These are phyloP conservation scores for Ifrita kowaldi DNA, from an alignment of 2,113 vertebrate species.

Conservation along the genomic window DNA sequence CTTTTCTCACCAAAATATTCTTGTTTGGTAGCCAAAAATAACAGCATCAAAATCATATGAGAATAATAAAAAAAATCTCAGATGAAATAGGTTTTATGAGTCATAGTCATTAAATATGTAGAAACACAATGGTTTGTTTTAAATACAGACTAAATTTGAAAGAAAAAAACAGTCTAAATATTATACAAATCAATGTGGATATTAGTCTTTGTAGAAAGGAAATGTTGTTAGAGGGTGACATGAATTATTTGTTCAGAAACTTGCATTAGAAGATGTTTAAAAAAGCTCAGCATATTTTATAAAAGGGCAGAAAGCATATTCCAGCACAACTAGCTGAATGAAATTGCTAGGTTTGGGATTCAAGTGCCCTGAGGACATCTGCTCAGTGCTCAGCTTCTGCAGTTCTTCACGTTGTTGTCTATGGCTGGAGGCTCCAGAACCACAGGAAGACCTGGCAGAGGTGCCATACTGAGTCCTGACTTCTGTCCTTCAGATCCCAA, in stretches of 20 bases:
- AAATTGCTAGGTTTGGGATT: not conserved
- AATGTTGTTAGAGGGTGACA: not conserved
- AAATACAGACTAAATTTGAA: not conserved
- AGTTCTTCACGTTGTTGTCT: not conserved
- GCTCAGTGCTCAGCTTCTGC: not conserved
- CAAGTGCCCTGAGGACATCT: not conserved
- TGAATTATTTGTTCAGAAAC: not conserved
- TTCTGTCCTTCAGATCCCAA: not conserved
- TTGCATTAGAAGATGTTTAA: not conserved
- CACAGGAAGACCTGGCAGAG: not conserved
- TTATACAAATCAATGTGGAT: not conserved
- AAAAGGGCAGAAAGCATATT: not conserved
- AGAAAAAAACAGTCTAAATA: not conserved
- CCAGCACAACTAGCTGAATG: not conserved
- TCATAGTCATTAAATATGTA: slow-evolving; percentile 20
- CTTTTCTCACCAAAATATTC: not conserved
- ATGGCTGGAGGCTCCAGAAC: not conserved
- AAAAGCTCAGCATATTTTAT: not conserved
- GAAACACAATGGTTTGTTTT: not conserved
- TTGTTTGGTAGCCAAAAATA: not conserved
- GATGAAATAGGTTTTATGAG: slow-evolving; percentile 9
- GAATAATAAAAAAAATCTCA: not conserved
- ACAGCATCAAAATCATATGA: not conserved
- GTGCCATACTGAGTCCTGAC: not conserved
- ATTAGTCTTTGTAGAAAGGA: not conserved